Evolutionary conservation across 2,113 vertebrate genomes (phyloP), one percentile per base, ranked within the genome.

Genomic region (Pholis gunnellus): DNA sequence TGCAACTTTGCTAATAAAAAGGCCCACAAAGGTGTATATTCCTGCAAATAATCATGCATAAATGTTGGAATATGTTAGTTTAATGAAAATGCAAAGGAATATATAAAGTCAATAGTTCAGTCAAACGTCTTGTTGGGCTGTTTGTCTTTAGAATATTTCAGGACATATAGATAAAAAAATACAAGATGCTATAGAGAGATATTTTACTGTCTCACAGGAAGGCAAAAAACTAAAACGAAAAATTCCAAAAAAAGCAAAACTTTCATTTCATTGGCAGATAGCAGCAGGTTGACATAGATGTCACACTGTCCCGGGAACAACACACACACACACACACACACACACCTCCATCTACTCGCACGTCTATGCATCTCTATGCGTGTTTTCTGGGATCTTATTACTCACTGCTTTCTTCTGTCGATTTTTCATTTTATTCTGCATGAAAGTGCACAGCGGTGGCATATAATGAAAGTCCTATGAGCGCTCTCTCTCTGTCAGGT

Each of bases 391-490:
- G 59, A 27, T 73, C n/a, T 36, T 34, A 7, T 69, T 54, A 44
- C 57, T 60, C 54, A 27, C 48, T 29, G 36, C 40, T 50, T 36
- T 54, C 46, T 29, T 82, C 25, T 22, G 42, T 61, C 52, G 27
- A 74, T 59, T 77, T 77, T 42, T 3, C 57, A 44, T 52, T 72
- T 67, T 63, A 70, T 56, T 44, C 52, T 64, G 66, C 75, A 65
- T 82, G 52, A 88, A 76, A 50, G 42, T 54, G 54, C 54, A 60
- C 70, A 54, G 68, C 22, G 4, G 63, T 67, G 71, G 22, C 27
- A 54, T 2, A 42, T 64, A 50, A 71, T 52, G 57, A 14, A 10
- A 73, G 17, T 8, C 67, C 78, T 18, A 1, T 60, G 56, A 72
- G 65, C 20, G 40, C 63, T 85, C 54, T 57, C 66, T 25, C 60